Base-by-base conservation (phyloP, 2,113 vertebrate genomes). In the Merops nubicus region DNA sequence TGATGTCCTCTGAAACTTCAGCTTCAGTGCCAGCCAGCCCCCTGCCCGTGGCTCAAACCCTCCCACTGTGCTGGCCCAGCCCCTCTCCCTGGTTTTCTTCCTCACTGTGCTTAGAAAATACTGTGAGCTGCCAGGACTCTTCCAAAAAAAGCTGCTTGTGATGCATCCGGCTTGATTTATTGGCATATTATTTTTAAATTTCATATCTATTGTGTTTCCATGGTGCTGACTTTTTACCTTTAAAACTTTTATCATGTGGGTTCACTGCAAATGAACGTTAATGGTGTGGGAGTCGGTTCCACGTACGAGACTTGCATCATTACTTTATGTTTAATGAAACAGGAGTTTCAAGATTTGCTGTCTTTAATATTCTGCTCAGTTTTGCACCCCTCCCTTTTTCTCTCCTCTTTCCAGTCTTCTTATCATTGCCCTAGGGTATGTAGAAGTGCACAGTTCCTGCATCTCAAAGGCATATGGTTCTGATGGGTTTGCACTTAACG, bases 161-260 rank as follows among this genome's bases (percentile, higher is more conserved):
- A 40, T 47, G 79, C 79, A 69, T 45, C 59, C 75, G 33, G 70
- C 91, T 77, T 73, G 75, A 74, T 90, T 83, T 93, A 89, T 92
- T 85, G 95, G 91, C 74, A 48, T 6, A 45, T 67, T 65, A n/a
- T 68, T 76, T 90, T 79, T 1, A 43, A 45, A 72, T 91, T 82
- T 88, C n/a, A 45, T 72, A 69, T 83, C 40, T 57, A 88, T 90
- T 77, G 67, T 85, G 95, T 97, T 95, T 94, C 96, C 95, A 95
- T 95, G 92, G 95, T 72, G 85, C 96, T 76, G 82, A 68, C 57
- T 91, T 95, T 87, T 91, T 93, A 75, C 88, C 92, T 97, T 94
- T 87, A 34, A 74, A 85, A 85, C 89, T 94, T 94, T 87, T 72
- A 28, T 88, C 6, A 5, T 82, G 62, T 87, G 74, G 40, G 48